Base-by-base conservation (phyloP, 92 coral and sea anemone genomes). In the Parazoanthus swiftii region DNA sequence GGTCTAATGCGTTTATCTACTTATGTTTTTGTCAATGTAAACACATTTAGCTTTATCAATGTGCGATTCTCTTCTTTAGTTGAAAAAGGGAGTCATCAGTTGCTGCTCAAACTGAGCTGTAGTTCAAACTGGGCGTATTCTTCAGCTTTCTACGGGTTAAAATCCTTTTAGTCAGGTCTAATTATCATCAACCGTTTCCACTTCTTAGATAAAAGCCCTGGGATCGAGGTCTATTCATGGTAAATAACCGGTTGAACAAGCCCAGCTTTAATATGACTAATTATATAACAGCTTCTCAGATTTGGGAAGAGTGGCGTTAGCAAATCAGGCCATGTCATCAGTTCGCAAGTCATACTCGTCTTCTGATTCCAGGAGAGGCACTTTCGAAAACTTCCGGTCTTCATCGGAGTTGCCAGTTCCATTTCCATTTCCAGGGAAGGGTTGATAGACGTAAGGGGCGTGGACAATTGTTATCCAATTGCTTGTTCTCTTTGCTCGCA, bases 371-470 rank as follows among this genome's bases (percentile, higher is more conserved):
- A 80, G 68, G 71, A 80, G 26, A 25, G 85, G 85, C 72, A 5
- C 56, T 38, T 80, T 80, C 16, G 85, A 80, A 5, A 35, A 80
- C 68, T 80, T 80, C 26, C 50, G 43, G 16, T 80, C 85, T 9
- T 80, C 85, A 20, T 63, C 25, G 70, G 70, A 63, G 85, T 56
- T 29, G 25, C 20, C 85, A 50, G 66, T 51, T 56, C 23, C 15
- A 20, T 42, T 42, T 11, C 46, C 72, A 33, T 21, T 35, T 33
- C 72, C 72, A 6, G 85, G 38, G 65, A 80, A 80, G 38, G 21
- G 85, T 56, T 80, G 85, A 37, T 80, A 80, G 25, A 80, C 26
- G 73, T 80, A 80, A 3, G 85, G 85, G 38, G 85, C 85, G 33
- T 29, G 85, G 23, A 80, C 85, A 35, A 80, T 18, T 35, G 85